Conservation (phyloP, 2,888 invertebrate species). For the Physocephala rufipes region DNA sequence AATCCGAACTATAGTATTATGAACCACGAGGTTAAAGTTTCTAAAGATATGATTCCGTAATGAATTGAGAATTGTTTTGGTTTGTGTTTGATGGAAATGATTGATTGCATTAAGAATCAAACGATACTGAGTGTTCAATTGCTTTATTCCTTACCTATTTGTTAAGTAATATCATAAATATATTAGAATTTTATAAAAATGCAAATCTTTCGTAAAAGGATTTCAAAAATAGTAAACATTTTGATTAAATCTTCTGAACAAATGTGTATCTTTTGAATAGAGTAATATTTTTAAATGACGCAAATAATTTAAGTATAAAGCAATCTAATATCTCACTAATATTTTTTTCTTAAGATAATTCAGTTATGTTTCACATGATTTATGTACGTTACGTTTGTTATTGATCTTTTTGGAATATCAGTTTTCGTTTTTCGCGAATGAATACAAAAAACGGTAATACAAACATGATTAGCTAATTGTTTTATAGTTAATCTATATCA, state of each 20-base stretch:
- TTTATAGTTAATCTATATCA: too few species aligned
- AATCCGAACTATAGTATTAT: not conserved
- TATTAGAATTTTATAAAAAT: too few species aligned
- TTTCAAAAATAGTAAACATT: not conserved
- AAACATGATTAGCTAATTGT: too few species aligned
- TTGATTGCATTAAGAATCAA: not conserved
- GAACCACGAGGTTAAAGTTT: not conserved
- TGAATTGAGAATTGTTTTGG: not conserved
- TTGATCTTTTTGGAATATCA: too few species aligned
- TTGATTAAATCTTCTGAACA: not conserved
- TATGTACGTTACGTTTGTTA: too few species aligned
- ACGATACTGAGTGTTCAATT: not conserved
- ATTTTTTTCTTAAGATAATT: not conserved
- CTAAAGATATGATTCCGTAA: conserved; percentile 25
- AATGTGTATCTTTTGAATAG: too few species aligned
- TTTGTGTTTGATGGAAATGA: not conserved
- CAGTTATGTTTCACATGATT: not conserved
- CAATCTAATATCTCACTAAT: conserved; percentile 1
- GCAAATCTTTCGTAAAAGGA: not conserved
- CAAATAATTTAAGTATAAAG: too few species aligned
- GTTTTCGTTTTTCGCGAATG: too few species aligned
- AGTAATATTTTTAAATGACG: too few species aligned
- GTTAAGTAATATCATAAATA: too few species aligned
- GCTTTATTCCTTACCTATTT: too few species aligned
- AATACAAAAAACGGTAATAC: too few species aligned